Conservation (phyloP, 2,797 vertebrate species). For the Cichlasoma orientale region DNA sequence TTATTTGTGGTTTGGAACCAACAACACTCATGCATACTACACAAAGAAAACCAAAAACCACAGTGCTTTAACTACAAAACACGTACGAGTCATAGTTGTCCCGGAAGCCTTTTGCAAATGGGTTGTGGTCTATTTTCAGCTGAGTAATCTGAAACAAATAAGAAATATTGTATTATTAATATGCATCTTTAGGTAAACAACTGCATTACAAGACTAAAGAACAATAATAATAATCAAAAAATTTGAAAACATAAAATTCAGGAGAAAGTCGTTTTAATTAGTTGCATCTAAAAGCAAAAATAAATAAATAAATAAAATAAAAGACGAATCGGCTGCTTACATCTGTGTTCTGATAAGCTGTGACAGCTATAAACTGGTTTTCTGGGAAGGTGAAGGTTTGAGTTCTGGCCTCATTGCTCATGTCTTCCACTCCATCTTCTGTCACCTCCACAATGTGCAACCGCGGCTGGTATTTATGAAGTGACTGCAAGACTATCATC, state of each 20-base stretch:
- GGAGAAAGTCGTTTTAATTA: not conserved
- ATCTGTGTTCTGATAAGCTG: slow-evolving; percentile 98
- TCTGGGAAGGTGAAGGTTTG: slow-evolving; percentile 97
- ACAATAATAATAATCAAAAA: not conserved
- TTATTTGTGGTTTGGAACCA: not conserved
- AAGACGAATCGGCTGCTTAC: slow-evolving; percentile 77
- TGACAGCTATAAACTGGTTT: slow-evolving; percentile 97
- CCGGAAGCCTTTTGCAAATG: slow-evolving; percentile 98
- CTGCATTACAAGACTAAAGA: not conserved
- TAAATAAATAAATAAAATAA: not conserved
- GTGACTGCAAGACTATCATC: slow-evolving; percentile 99
- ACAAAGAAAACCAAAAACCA: not conserved
- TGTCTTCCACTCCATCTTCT: slow-evolving; percentile 95
- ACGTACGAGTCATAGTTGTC: slow-evolving; percentile 99
- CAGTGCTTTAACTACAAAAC: not conserved
- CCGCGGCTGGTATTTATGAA: slow-evolving; percentile 96
- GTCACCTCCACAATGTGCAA: slow-evolving; percentile 98
- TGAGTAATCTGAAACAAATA: slow-evolving; percentile 90
- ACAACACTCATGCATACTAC: not conserved
- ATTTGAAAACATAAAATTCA: no score
- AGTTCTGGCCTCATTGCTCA: slow-evolving; percentile 92
- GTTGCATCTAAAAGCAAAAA: not conserved
- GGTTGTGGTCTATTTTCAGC: slow-evolving; percentile 99
- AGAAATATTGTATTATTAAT: not conserved
- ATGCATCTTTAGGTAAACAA: not conserved